Conservation (phyloP, 2,797 vertebrate species). For the Varecia variegata region DNA sequence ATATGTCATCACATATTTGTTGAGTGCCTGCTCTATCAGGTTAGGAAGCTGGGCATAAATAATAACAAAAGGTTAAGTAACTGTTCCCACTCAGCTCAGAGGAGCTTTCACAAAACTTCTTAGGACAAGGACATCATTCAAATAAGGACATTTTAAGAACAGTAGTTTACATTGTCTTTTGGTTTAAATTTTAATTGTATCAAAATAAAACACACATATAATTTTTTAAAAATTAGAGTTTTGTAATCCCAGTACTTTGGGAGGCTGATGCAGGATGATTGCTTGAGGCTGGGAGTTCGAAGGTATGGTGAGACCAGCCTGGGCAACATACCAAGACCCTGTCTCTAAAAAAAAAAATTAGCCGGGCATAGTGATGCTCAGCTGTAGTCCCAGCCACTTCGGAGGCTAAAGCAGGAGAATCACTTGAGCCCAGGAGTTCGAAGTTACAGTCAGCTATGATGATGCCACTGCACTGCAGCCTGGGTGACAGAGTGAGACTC, state of each 20-base stretch:
- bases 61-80: neutral
- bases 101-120: neutral
- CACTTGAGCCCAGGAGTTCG: too few species aligned
- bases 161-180: neutral
- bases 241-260: neutral
- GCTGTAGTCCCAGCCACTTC: neutral
- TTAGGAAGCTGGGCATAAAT: neutral
- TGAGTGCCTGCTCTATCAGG: neutral
- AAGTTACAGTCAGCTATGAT: neutral
- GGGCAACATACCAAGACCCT: neutral
- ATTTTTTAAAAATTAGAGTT: neutral
- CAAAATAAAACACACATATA: neutral
- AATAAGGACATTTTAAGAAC: neutral
- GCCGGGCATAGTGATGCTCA: neutral
- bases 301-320: neutral
- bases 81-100: neutral
- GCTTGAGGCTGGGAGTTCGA: neutral
- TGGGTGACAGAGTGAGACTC: neutral
- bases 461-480: neutral
- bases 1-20: neutral
- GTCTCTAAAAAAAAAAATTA: neutral
- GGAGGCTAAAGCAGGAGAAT: neutral
- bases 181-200: constrained; percentile 12
- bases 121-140: neutral
- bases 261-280: neutral